Conservation (phyloP, 2,113 vertebrate genomes). For the Accipiter virgatus region DNA sequence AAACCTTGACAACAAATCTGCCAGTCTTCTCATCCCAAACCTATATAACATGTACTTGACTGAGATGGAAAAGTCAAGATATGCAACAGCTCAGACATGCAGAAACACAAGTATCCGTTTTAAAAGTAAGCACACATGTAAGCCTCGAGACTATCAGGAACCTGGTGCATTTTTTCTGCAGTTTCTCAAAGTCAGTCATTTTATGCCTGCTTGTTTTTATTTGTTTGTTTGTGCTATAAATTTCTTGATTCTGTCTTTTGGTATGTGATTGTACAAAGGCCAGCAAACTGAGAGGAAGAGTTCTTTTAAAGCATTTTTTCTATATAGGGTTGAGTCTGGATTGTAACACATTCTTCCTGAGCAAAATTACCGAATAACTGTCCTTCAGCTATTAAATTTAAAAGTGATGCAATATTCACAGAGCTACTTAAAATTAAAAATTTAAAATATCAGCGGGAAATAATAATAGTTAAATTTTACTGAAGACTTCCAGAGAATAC, state of each 20-base stretch:
- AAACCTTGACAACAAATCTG: not conserved
- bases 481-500: not conserved
- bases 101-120: not conserved
- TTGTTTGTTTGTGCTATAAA: not conserved
- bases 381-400: not conserved
- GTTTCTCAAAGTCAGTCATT: not conserved
- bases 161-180: not conserved
- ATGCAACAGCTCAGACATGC: not conserved
- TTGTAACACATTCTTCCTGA: not conserved
- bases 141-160: not conserved
- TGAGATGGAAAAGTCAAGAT: not conserved
- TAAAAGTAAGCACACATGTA: not conserved
- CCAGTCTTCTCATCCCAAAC: not conserved
- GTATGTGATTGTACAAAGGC: not conserved
- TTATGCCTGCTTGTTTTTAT: not conserved
- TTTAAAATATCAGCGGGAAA: not conserved
- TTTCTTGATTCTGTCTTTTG: not conserved
- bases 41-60: not conserved
- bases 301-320: not conserved
- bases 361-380: not conserved
- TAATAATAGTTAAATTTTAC: not conserved
- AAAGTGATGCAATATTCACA: not conserved
- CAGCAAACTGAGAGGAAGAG: not conserved
- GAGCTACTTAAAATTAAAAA: not conserved
- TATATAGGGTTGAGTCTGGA: not conserved